phyloP scores from a whole-genome alignment of 2,888 invertebrate genomes.

The Pseudococcus viburni region DNA sequence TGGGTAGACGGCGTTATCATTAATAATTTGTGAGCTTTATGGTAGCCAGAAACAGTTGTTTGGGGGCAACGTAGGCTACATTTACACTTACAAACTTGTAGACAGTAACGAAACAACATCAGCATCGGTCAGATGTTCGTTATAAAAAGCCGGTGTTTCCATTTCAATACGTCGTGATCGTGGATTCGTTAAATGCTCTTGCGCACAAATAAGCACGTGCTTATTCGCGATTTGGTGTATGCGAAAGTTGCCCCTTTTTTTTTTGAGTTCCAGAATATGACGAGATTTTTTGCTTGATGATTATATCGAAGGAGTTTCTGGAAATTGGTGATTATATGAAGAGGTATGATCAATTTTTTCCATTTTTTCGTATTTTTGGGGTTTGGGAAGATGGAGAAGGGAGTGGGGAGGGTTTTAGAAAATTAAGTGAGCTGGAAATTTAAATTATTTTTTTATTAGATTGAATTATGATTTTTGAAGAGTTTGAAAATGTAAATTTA shows the following conservation, averaged over 20 bases:
- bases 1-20: conserved; percentile 42
- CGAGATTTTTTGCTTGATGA: neutral
- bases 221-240: neutral
- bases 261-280: neutral
- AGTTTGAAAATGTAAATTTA: no score
- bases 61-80: neutral
- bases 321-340: neutral
- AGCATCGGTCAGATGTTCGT: conserved; percentile 34
- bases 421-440: no score
- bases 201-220: conserved; percentile 50
- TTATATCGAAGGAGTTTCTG: no score
- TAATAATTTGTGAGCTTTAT: conserved; percentile 33
- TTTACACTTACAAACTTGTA: neutral
- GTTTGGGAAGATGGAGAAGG: no score
- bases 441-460: no score
- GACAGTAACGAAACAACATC: conserved; percentile 45
- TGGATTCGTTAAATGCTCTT: conserved; percentile 35
- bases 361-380: neutral
- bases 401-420: no score
- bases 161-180: neutral
- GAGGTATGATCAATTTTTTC: neutral
- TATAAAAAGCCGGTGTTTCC: neutral
- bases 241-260: neutral
- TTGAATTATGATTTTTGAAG: no score
- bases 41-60: conserved; percentile 33